phyloP scores from a whole-genome alignment of 2,797 vertebrate species.

The Lacerta bilineata region DNA sequence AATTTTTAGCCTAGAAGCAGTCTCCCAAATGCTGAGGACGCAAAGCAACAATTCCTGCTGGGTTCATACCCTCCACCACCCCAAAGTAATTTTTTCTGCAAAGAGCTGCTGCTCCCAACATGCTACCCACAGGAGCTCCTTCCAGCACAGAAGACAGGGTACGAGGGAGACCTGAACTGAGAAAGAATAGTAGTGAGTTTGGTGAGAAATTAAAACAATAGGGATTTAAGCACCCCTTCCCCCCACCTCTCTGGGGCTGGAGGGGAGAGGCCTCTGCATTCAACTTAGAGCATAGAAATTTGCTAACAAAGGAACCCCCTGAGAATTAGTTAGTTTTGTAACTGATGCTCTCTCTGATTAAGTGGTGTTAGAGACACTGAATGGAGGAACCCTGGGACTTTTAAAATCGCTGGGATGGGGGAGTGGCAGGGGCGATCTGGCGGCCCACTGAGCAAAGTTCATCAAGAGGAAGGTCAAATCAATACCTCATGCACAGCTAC shows the following conservation, averaged over 20 bases:
- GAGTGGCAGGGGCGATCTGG: neutral
- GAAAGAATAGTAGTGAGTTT: neutral
- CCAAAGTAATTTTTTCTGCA: too few species aligned
- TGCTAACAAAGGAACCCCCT: neutral
- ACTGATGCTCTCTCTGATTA: neutral
- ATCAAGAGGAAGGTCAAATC: neutral
- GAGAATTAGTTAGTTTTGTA: neutral
- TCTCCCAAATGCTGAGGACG: neutral
- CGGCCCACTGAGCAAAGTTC: neutral
- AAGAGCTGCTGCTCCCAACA: neutral
- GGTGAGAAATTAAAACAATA: neutral
- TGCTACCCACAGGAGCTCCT: neutral
- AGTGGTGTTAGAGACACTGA: neutral
- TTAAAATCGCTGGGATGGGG: neutral
- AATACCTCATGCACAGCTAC: constrained; percentile 8
- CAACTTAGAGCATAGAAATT: neutral
- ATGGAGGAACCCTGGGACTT: neutral
- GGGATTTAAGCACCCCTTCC: neutral
- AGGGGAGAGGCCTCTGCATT: too few species aligned
- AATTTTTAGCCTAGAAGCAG: neutral
- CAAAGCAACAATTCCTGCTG: neutral
- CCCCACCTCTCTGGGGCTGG: neutral
- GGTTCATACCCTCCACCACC: neutral
- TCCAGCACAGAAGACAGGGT: neutral
- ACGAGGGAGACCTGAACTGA: neutral